Base-by-base conservation (phyloP, 2,797 vertebrate species). In the Syndactyla subalaris region DNA sequence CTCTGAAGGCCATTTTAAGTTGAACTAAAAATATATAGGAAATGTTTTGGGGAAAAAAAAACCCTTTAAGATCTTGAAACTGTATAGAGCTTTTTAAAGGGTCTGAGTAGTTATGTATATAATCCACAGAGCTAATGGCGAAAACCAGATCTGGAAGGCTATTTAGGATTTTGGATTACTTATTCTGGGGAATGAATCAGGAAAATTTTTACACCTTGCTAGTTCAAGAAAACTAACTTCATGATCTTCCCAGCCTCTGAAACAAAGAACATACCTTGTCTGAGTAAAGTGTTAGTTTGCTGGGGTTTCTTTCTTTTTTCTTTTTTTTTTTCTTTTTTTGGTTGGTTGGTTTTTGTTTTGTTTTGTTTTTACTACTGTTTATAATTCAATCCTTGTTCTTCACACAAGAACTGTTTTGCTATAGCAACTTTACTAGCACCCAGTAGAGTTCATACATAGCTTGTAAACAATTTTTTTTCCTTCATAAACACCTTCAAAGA, bases 401-500 rank as follows among this genome's bases (percentile, higher is more conserved):
- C 57, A 88, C 66, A 94, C 59, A 80, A 91, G 71, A 94, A 46
- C 78, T 91, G 30, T 95, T 92, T 96, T 79, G 58, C 27, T 76
- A 26, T 41, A 62, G 54, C 62, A 77, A 74, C 48, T 89, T 94
- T 73, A 91, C 77, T 83, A 84, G 89, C 84, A 89, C 85, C 49
- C 65, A 27, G 52, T 43, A 93, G 89, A 76, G 49, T 89, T 97
- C 85, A 89, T 92, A 83, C 66, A 82, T 51, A 87, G 82, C 77
- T 86, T 92, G 74, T 94, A 96, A 97, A 95, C 91, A 87, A 21
- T 12, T 52, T 46, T 63, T 78, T 78, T 89, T 82, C 17, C 52
- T 93, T 80, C 94, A 58, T 75, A 93, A 97, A 94, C 81, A 88
- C 84, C 77, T 95, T 95, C 73, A 94, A 95, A 95, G 78, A 71